Evolutionary conservation across 2,113 vertebrate genomes (phyloP), one percentile per base, ranked within the genome.

Genomic region (Romanogobio albipinnatus): DNA sequence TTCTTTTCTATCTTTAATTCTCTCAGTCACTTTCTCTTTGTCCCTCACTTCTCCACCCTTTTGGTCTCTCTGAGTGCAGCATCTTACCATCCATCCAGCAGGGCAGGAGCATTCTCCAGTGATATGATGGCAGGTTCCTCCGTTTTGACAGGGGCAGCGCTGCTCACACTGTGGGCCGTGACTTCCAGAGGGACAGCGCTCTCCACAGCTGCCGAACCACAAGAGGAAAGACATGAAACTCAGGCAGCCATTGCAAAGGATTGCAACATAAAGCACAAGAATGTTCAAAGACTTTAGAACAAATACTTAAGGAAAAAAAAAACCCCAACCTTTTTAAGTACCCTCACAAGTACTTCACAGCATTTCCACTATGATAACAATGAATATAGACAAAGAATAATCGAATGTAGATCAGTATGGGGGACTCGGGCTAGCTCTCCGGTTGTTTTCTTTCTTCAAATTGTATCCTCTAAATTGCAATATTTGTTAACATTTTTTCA

Each of bases 81-180:
- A 10, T 36, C 96, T 5, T 96, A 99, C 98, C 96, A 61, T 99
- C 98, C 98, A 99, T 17, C 98, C 98, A 10, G 96, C 89, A 0
- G 95, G 97, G 79, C 98, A 99, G 85, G 97, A 94, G 89, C 98
- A 99, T 88, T 98, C 98, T 49, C 98, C 98, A 0, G 96, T 98
- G 95, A 99, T 95, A 94, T 99, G 98, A 92, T 99, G 98, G 86
- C 98, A 99, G 33, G 94, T 94, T 5, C 98, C 98, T 22, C 97
- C 96, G 0, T 99, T 99, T 94, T 99, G 98, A 93, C 98, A 99
- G 56, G 98, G 98, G 90, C 98, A 99, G 59, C 96, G 95, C 90
- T 97, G 92, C 86, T 99, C 98, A 76, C 98, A 99, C 90, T 98
- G 97, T n/a, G 95, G 94, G 14, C 98, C 98, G 0, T 99, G 98